These are phyloP conservation scores for Cottoperca gobio DNA, from an alignment of 2,797 vertebrate species.

Conservation along the genomic window DNA sequence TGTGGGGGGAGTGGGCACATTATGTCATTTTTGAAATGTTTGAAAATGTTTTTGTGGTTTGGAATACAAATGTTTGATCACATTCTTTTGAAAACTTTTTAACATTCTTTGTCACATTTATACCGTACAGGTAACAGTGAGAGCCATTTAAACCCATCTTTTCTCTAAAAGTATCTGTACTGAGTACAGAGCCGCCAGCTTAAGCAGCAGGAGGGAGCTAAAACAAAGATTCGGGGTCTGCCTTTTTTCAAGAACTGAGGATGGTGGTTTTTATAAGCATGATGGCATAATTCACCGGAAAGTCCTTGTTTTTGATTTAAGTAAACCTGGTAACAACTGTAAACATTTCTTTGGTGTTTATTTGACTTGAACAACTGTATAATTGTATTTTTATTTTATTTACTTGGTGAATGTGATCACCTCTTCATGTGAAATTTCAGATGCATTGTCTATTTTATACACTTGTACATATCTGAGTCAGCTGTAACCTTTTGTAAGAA, in stretches of 20 bases:
- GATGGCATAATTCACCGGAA: constrained; percentile 76
- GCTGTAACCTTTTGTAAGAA: constrained; percentile 38
- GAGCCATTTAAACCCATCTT: constrained; percentile 99
- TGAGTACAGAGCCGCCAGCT: constrained; percentile 97
- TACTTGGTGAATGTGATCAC: constrained; percentile 88
- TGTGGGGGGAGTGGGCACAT: constrained; percentile 37
- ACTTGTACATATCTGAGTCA: constrained; percentile 36
- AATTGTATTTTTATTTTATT: constrained; percentile 74
- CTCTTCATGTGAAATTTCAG: constrained; percentile 89
- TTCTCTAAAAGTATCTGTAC: constrained; percentile 99
- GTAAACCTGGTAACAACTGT: constrained; percentile 68
- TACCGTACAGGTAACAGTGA: constrained; percentile 99
- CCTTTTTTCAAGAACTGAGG: constrained; percentile 92
- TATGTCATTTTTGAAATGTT: constrained; percentile 77
- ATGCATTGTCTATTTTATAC: constrained; percentile 83
- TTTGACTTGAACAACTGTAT: constrained; percentile 78
- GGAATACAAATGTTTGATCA: constrained; percentile 84
- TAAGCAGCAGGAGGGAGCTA: constrained; percentile 96
- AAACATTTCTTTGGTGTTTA: constrained; percentile 73
- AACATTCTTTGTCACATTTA: constrained; percentile 99
- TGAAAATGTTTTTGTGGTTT: constrained; percentile 86
- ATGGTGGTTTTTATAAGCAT: constrained; percentile 75
- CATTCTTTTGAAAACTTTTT: constrained; percentile 94
- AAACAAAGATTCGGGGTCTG: constrained; percentile 96
- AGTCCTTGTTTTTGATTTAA: constrained; percentile 56